Conservation (phyloP, 2,888 invertebrate genomes). For the Morpho achilles region DNA sequence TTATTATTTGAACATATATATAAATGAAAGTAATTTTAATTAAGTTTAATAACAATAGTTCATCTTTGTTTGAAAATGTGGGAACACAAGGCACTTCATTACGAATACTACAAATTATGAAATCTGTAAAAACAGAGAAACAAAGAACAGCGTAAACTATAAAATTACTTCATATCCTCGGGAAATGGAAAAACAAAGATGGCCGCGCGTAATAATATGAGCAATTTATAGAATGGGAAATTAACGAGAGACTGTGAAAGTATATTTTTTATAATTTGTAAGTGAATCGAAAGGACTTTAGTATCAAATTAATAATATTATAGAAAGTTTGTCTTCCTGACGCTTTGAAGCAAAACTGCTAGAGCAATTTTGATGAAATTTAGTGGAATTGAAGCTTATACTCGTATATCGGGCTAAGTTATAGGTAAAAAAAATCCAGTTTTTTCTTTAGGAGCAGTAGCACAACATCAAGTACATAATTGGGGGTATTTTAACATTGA, state of each 20-base stretch:
- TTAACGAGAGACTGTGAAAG: conserved; percentile 2
- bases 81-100: conserved; percentile 7
- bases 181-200: conserved; percentile 13
- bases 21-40: not conserved
- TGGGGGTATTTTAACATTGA: too few relatives aligned
- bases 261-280: not conserved
- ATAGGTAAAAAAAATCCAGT: too few relatives aligned
- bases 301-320: too few relatives aligned
- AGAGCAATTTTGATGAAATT: too few relatives aligned
- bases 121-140: conserved; percentile 1
- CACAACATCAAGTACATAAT: too few relatives aligned
- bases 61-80: not conserved
- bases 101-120: conserved; percentile 8
- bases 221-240: conserved; percentile 1
- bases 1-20: too few relatives aligned
- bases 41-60: not conserved
- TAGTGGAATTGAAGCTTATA: too few relatives aligned
- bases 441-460: too few relatives aligned
- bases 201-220: conserved; percentile 1
- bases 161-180: conserved; percentile 9
- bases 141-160: conserved; percentile 4
- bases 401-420: too few relatives aligned
- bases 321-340: too few relatives aligned
- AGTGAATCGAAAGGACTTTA: not conserved
- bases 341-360: too few relatives aligned